Base-by-base conservation (phyloP, 2,113 vertebrate species). In the Papio anubis region DNA sequence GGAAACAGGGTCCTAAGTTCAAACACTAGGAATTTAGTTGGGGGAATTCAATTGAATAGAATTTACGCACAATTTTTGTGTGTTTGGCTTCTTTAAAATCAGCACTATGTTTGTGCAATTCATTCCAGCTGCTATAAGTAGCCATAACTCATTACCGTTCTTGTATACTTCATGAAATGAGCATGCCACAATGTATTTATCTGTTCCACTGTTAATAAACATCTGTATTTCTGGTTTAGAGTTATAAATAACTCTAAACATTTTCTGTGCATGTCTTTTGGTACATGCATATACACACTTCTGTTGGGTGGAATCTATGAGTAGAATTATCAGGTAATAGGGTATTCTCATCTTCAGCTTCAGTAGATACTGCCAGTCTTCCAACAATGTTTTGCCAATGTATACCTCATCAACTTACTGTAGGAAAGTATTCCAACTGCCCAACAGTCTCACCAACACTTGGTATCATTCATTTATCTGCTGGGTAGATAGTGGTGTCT, bases 31-130 rank as follows among this genome's bases (percentile, higher is more conserved):
- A 50, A 52, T 70, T 50, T 90, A 12, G 32, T 52, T 82, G 75
- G 20, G 8, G 43, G 48, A 72, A 25, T 78, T 72, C 52, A 70
- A 84, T 35, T 75, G 75, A 82, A 73, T 55, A 30, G 6, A 68
- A 59, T 61, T 66, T 35, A n/a, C 5, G 21, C 12, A 79, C 40
- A 52, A 96, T 84, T 84, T 90, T 10, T 61, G 6, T 61, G 6
- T 45, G 32, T 80, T 13, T 73, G 20, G 57, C 68, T 79, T 93
- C 89, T 89, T 23, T 79, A 93, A 93, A 93, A 70, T 84, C 85
- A 93, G 23, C 52, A 73, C 5, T n/a, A 35, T 61, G 27, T 59
- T 52, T 73, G 52, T 45, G 48, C 80, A 73, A 73, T 80, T 64
- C 30, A 55, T n/a, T 66, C 43, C 32, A 25, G 72, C 50, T 79